Evolutionary conservation across 2,797 vertebrate genomes (phyloP).

Genomic region (Sebastes taczanowskii): DNA sequence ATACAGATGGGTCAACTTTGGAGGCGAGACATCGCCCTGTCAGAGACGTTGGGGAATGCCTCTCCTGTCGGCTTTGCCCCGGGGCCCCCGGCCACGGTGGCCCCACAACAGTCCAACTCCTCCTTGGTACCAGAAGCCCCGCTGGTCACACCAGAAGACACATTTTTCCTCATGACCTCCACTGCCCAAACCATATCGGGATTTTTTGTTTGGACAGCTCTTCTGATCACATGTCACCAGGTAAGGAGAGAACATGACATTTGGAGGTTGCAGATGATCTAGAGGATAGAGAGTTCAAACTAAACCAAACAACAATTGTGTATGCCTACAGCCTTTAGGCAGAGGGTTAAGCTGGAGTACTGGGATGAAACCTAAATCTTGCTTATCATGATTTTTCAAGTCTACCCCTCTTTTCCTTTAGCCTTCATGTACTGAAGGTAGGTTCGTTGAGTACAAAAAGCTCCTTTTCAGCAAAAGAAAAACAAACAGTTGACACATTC

Average conservation of each 20-base stretch:
- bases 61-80: constrained; percentile 74
- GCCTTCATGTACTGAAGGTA: background rate
- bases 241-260: constrained; percentile 69
- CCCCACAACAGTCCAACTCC: constrained; percentile 78
- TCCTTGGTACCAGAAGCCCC: constrained; percentile 86
- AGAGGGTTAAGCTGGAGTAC: too few relatives aligned
- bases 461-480: background rate
- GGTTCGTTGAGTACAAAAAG: background rate
- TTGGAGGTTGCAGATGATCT: background rate
- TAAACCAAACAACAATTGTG: background rate
- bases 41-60: constrained; percentile 81
- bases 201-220: constrained; percentile 96
- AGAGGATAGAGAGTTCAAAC: background rate
- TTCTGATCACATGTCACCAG: constrained; percentile 97
- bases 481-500: background rate
- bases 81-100: constrained; percentile 75
- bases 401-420: background rate
- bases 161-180: constrained; percentile 94
- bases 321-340: too few relatives aligned
- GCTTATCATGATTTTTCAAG: background rate
- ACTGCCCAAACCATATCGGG: constrained; percentile 94
- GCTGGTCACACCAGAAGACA: constrained; percentile 85
- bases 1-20: constrained; percentile 74
- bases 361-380: background rate
- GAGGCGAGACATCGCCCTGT: constrained; percentile 64